Base-by-base conservation (phyloP, 2,797 vertebrate genomes). In the Steatocranus sp. region DNA sequence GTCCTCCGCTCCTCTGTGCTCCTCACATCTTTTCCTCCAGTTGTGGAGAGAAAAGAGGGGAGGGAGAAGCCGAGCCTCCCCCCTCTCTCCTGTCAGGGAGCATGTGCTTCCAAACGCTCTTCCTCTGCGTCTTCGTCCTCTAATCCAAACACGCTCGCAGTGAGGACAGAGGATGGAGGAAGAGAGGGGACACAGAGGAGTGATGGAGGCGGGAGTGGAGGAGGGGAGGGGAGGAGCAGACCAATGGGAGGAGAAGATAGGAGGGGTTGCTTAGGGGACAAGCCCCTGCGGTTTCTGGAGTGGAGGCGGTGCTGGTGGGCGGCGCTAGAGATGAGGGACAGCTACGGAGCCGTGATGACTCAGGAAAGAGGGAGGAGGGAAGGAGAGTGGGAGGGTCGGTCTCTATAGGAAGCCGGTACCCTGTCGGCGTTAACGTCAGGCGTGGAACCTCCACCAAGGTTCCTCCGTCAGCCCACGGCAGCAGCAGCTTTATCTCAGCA, bases 111-210 rank as follows among this genome's bases (percentile, higher is more conserved):
- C 2, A 58, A 34, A 38, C 1, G 14, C 68, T 81, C 75, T 46
- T 83, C 83, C 32, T 54, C 73, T 54, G 58, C 20, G 61, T 75
- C 82, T 27, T 30, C 75, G 63, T 87, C 88, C 84, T 91, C 82
- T 43, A 6, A 18, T 70, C 58, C 46, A 76, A 74, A 81, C 73
- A 83, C 61, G 53, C 73, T 43, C n/a, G 3, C 27, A 14, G 61
- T 23, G 49, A 41, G 83, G 32, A 82, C 38, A 53, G 81, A 74
- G 83, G 90, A 87, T 61, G 85, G 81, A 88, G 87, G 78, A 84
- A 10, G 79, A 76, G 30, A 46, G 75, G 50, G 74, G 76, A 83
- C 27, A 63, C 81, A 78, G 76, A 49, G 5, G n/a, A 49, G 63
- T 32, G 76, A 58, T 56, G 50, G 32, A 58, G 66, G 7, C 3